Base-by-base conservation (phyloP, 1,140 invertebrate genomes). In the Meloidogyne exigua region DNA sequence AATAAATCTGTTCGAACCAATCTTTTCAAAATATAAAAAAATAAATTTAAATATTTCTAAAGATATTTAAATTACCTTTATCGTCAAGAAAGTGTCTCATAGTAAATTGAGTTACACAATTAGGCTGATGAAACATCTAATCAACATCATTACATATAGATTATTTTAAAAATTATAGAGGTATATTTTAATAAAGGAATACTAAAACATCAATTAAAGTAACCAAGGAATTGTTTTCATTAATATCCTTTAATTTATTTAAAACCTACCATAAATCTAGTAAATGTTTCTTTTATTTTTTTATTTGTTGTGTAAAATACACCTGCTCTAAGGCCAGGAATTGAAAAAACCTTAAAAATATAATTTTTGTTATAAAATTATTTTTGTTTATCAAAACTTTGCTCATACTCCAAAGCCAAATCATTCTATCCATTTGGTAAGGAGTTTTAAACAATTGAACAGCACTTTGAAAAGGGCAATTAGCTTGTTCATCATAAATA, bases 91-190 rank as follows among this genome's bases (percentile, higher is more conserved):
- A 80, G 26, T 81, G 65, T 25, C 80, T 63, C 42, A 75, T 75
- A 62, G 83, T 81, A 65, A 81, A 81, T 70, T 81, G 81, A 10
- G 80, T 81, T 10, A 82, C 81, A 26, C 79, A 78, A 70, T 81
- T 81, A 18, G 80, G 80, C 26, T 82, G 39, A 63, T 81, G 81
- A 71, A 83, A 75, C 80, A 81, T 81, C 49, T 57, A 57, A n/a
- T 57, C 21, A 57, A 15, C 18, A 15, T 44, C 12, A 32, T 32
- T 32, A n/a, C n/a, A n/a, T n/a, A n/a, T n/a, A n/a, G n/a, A n/a
- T 32, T 32, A 7, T 32, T 3, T 32, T 32, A 32, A 32, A 32
- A 32, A 32, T 32, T 32, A 32, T 3, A 32, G 28, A 32, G 7
- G 2, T 2, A 32, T 32, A n/a, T n/a, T n/a, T n/a, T n/a, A n/a